Base-by-base conservation (phyloP, 2,797 vertebrate genomes). In the Poeciliopsis presidionis region DNA sequence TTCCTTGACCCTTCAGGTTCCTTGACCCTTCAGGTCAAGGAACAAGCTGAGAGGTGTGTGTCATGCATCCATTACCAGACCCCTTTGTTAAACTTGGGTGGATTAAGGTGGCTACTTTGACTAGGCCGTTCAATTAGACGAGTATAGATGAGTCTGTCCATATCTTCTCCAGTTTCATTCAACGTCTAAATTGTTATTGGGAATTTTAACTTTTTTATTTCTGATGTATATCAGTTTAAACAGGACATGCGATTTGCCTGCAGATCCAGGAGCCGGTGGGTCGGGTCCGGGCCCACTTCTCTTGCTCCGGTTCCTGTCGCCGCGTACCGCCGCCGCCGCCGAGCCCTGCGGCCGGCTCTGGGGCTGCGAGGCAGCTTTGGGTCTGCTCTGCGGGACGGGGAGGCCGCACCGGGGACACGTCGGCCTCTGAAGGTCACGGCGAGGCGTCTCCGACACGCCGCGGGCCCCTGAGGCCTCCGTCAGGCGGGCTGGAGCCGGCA, bases 381-480 rank as follows among this genome's bases (percentile, higher is more conserved):
- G 65, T 16, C 51, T 46, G 57, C 81, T 75, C 18, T 84, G 80
- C 1, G 75, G 73, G 36, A 74, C 77, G 4, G 36, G 0, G 72
- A 87, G 83, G 53, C 86, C 87, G 16, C 91, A 90, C 73, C 30
- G 88, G 0, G 81, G 86, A 39, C 90, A 89, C 59, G 33, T 47
- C 36, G 86, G 74, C 70, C 73, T 74, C 3, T 69, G 72, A 39
- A 63, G 63, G 70, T 85, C 84, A 33, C 28, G 51, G 20, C 33
- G 78, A 33, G 67, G 67, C 57, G 49, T 76, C 65, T 70, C 6
- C 3, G 2, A 22, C 13, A 2, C 49, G 11, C 28, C 43, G 25
- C 57, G 14, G 16, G 67, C 45, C 63, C 46, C 74, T n/a, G 76
- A 78, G 47, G 78, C 30, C n/a, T 75, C 80, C 6, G 57, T 49